Conservation (phyloP, 2,888 invertebrate genomes). For the Andrena hattorfiana region DNA sequence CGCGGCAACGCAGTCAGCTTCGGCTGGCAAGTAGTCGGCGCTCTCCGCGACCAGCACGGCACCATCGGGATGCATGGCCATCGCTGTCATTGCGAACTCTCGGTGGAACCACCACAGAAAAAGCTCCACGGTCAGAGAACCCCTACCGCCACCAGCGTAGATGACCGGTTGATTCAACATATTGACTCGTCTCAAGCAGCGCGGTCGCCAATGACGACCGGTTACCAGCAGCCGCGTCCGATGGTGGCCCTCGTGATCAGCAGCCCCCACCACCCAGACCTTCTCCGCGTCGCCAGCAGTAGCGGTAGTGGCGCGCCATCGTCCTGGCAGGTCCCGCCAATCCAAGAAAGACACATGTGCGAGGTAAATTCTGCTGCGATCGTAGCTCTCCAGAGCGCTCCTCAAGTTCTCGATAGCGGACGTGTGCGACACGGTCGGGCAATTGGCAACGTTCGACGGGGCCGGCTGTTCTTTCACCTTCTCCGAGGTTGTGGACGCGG, state of each 20-base stretch:
- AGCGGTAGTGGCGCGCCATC: constrained; percentile 58
- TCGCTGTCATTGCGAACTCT: constrained; percentile 85
- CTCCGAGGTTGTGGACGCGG: constrained; percentile 62
- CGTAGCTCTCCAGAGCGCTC: constrained; percentile 79
- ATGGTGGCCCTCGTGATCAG: constrained; percentile 85
- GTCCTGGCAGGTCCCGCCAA: constrained; percentile 84
- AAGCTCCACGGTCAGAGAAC: constrained; percentile 84
- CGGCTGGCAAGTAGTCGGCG: constrained; percentile 82
- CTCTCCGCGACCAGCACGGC: constrained; percentile 83
- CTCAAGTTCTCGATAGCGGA: constrained; percentile 72
- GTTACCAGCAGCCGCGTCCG: constrained; percentile 85
- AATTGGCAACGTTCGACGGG: constrained; percentile 37
- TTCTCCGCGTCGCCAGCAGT: constrained; percentile 67
- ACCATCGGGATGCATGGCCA: constrained; percentile 84
- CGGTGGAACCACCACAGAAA: constrained; percentile 86
- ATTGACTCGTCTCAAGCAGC: constrained; percentile 84
- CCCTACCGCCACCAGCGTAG: constrained; percentile 85
- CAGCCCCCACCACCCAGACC: constrained; percentile 85
- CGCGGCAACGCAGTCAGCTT: constrained; percentile 81
- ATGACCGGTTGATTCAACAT: constrained; percentile 86
- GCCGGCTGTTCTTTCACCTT: constrained; percentile 43
- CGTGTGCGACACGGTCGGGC: constrained; percentile 18
- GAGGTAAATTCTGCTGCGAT: constrained; percentile 83
- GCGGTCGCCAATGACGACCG: constrained; percentile 85
- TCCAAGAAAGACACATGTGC: constrained; percentile 84